Conservation (phyloP, 2,888 invertebrate species). For the Drosophila planitibia region DNA sequence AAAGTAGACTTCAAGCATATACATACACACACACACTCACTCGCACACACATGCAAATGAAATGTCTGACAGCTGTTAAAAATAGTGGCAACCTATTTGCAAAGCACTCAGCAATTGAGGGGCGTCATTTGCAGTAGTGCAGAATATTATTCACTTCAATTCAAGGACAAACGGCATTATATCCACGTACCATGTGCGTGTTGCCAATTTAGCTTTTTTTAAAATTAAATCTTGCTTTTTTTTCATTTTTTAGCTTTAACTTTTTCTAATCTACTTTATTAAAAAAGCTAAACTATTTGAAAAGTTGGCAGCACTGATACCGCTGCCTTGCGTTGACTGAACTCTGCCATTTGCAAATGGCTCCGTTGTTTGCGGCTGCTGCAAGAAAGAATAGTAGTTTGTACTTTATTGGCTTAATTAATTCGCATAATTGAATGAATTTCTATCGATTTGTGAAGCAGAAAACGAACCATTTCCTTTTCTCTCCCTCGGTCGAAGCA, state of each 20-base stretch:
- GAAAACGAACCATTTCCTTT: conserved; percentile 21
- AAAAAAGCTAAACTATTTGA: not conserved
- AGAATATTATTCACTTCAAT: conserved; percentile 64
- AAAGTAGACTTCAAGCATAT: conserved; percentile 23
- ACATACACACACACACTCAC: conserved; percentile 11
- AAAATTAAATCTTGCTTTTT: too few species aligned
- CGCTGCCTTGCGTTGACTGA: conserved; percentile 27
- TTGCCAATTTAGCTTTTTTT: not conserved
- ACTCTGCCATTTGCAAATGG: conserved; percentile 68
- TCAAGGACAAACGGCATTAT: conserved; percentile 62
- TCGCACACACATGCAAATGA: conserved; percentile 28
- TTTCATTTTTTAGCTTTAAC: not conserved
- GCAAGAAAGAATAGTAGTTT: conserved; percentile 14
- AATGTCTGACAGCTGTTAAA: conserved; percentile 29
- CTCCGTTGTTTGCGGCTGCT: not conserved
- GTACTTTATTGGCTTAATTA: conserved; percentile 74
- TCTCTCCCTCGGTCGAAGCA: conserved; percentile 25
- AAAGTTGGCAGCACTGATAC: not conserved
- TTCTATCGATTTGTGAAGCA: conserved; percentile 68
- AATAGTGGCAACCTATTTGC: conserved; percentile 45
- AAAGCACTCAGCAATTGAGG: conserved; percentile 40
- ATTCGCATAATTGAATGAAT: conserved; percentile 77
- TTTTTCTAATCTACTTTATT: not conserved
- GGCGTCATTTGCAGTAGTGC: conserved; percentile 19
- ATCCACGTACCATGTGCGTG: conserved; percentile 13